These are phyloP conservation scores for Progne subis DNA, from an alignment of 2,113 vertebrate species.

Conservation along the genomic window DNA sequence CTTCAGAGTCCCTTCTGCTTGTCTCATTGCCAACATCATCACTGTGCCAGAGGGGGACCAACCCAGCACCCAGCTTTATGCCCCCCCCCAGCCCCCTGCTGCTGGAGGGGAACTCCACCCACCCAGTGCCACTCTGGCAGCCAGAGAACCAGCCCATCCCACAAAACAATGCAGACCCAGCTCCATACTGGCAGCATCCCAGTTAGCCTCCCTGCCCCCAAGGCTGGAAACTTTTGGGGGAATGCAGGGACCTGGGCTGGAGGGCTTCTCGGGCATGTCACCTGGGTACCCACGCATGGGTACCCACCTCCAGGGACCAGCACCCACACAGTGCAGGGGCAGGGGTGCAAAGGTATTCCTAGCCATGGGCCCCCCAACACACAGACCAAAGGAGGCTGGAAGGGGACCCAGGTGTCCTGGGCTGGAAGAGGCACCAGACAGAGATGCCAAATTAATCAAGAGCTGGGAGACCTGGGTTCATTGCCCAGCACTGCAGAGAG, in stretches of 20 bases:
- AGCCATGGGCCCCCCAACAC: neutral
- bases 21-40: neutral
- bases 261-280: neutral
- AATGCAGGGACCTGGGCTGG: accelerated
- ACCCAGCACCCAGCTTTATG: neutral
- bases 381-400: neutral
- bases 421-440: neutral
- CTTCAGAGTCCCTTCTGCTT: neutral
- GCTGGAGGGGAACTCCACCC: neutral
- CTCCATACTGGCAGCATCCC: neutral
- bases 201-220: neutral
- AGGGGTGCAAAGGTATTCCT: neutral
- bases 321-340: neutral
- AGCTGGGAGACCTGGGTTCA: neutral
- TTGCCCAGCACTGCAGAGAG: slow-evolving; percentile 52
- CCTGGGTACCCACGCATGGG: neutral
- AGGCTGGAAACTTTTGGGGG: neutral
- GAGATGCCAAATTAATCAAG: slow-evolving; percentile 35
- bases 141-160: neutral
- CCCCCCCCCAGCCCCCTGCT: neutral
- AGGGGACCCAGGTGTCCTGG: slow-evolving; percentile 22
- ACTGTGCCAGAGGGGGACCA: accelerated
- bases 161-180: neutral
- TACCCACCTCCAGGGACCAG: neutral
- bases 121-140: neutral